Evolutionary conservation across 2,113 vertebrate genomes (phyloP).

Genomic region (Gavia stellata): DNA sequence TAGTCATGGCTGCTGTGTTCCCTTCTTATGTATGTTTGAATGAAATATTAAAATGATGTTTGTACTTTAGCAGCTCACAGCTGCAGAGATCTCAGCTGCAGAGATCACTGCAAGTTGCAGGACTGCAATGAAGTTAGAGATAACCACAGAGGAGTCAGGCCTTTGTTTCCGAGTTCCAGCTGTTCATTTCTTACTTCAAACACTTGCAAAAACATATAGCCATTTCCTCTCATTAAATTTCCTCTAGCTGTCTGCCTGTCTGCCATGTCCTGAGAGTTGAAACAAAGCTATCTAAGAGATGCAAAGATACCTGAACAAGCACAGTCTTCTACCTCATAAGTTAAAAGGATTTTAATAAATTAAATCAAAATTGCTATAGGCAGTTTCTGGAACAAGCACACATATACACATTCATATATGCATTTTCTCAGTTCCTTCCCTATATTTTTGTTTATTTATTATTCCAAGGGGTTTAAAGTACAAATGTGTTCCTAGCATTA

Average conservation of each 20-base stretch:
- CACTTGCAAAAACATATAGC: neutral
- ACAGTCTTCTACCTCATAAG: neutral
- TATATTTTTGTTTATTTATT: neutral
- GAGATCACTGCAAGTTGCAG: neutral
- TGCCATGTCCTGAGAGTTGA: neutral
- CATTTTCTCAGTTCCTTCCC: neutral
- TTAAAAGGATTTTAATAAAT: neutral
- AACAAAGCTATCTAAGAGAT: neutral
- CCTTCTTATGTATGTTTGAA: neutral
- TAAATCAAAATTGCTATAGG: neutral
- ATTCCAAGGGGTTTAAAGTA: neutral
- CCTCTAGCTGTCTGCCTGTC: neutral
- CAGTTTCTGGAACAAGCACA: neutral
- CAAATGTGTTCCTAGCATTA: neutral
- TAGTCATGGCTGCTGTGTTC: neutral
- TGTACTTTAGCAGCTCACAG: neutral
- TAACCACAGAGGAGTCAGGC: neutral
- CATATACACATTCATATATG: neutral
- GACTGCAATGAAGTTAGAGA: neutral
- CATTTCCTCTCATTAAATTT: neutral
- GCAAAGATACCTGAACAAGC: neutral
- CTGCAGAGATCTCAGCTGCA: neutral
- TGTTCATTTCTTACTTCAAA: slow-evolving; percentile 1
- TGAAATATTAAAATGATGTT: neutral
- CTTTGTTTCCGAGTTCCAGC: neutral